A percentile compares a stretch with the other conserved stretches of the same genome.
Evolutionary conservation across 2,113 vertebrate species (phyloP).

Genomic region (Thoracochromis brauschi): DNA sequence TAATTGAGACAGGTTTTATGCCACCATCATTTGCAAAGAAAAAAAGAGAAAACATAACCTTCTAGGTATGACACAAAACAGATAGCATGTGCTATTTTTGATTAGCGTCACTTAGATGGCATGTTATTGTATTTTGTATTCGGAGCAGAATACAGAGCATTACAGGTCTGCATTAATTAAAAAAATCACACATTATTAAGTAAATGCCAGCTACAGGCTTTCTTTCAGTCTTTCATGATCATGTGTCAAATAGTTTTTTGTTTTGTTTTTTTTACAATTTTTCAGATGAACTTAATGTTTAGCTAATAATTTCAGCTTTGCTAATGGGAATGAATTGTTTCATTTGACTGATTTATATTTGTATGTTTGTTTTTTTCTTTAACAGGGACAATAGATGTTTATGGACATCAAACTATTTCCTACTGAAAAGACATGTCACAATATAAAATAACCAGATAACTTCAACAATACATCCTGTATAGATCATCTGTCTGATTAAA

Average conservation of each 20-base stretch:
- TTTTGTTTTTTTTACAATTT: neutral
- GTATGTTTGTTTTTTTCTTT: neutral
- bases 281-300: neutral
- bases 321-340: neutral
- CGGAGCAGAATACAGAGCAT: neutral
- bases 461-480: neutral
- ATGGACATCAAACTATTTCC: neutral
- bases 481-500: neutral
- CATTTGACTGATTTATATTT: neutral
- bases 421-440: neutral
- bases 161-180: neutral
- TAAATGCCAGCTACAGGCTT: neutral
- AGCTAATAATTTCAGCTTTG: neutral
- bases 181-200: neutral
- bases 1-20: constrained; percentile 47
- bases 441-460: neutral
- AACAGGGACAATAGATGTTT: neutral
- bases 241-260: neutral
- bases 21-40: constrained; percentile 16
- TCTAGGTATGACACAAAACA: neutral
- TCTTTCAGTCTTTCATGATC: neutral
- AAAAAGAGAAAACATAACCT: constrained; percentile 9
- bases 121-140: neutral
- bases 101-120: neutral
- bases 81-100: neutral